Percentiles rank a stretch among this genome's conserved stretches.
These are phyloP conservation scores for Apeira syringaria DNA, from an alignment of 2,888 invertebrate genomes.

Conservation along the genomic window DNA sequence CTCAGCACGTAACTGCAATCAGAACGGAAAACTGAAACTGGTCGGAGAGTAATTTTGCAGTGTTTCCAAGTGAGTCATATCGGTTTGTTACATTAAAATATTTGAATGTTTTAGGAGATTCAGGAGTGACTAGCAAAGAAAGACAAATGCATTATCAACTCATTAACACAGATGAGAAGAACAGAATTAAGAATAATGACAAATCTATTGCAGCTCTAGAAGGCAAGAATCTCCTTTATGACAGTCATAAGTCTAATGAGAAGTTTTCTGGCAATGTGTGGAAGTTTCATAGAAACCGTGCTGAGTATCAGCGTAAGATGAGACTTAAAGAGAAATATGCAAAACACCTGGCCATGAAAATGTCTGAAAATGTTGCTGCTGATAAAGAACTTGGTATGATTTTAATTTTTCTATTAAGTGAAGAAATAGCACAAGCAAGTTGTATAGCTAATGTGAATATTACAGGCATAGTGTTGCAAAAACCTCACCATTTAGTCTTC, in stretches of 20 bases:
- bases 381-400: conserved; percentile 55
- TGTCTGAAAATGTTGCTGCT: conserved; percentile 37
- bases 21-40: too few species aligned
- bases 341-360: conserved; percentile 54
- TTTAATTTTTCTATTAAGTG: too few species aligned
- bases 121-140: conserved; percentile 43
- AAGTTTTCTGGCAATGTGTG: conserved; percentile 58
- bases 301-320: conserved; percentile 55
- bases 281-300: conserved; percentile 54
- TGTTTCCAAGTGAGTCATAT: too few species aligned
- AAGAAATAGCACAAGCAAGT: too few species aligned
- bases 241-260: conserved; percentile 47
- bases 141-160: conserved; percentile 56
- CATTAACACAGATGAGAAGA: conserved; percentile 58
- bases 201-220: conserved; percentile 72
- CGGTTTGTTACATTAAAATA: too few species aligned
- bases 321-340: conserved; percentile 63
- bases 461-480: too few species aligned
- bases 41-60: too few species aligned
- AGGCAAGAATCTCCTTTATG: conserved; percentile 65
- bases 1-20: too few species aligned
- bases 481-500: too few species aligned
- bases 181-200: conserved; percentile 69
- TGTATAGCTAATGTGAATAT: too few species aligned
- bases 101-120: conserved; percentile 61